These are phyloP conservation scores for Mirza zaza DNA, from an alignment of 2,113 vertebrate species.

Conservation along the genomic window DNA sequence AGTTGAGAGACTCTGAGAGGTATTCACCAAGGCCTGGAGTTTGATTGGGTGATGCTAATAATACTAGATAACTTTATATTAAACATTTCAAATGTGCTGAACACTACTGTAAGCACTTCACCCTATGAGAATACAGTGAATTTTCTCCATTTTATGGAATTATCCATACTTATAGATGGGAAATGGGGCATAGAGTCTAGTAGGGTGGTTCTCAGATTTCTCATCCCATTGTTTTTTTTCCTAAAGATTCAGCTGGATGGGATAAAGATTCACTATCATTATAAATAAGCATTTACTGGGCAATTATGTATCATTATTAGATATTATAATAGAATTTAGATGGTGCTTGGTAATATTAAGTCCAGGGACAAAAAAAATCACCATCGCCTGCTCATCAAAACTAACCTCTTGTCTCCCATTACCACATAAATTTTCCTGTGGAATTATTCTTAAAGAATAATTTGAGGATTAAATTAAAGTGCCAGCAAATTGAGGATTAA, in stretches of 20 bases:
- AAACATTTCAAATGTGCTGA: background rate
- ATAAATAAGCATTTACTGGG: background rate
- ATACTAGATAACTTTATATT: background rate
- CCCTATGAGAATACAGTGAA: background rate
- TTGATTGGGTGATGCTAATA: background rate
- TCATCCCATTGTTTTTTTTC: background rate
- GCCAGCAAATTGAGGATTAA: background rate
- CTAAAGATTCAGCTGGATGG: background rate
- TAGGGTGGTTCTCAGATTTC: background rate
- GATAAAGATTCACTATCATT: background rate
- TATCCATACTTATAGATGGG: background rate
- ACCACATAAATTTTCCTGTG: background rate
- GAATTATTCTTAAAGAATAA: background rate
- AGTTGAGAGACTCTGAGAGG: background rate
- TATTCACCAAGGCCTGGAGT: background rate
- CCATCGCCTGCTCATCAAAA: background rate
- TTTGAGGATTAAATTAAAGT: background rate
- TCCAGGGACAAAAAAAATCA: background rate
- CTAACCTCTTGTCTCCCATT: background rate
- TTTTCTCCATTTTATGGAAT: background rate
- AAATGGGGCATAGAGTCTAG: background rate
- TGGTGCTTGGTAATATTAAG: background rate
- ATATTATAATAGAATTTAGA: background rate
- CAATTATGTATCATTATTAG: background rate
- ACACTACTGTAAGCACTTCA: background rate